phyloP scores from a whole-genome alignment of 2,113 vertebrate genomes.

The Actenoides lindsayi region DNA sequence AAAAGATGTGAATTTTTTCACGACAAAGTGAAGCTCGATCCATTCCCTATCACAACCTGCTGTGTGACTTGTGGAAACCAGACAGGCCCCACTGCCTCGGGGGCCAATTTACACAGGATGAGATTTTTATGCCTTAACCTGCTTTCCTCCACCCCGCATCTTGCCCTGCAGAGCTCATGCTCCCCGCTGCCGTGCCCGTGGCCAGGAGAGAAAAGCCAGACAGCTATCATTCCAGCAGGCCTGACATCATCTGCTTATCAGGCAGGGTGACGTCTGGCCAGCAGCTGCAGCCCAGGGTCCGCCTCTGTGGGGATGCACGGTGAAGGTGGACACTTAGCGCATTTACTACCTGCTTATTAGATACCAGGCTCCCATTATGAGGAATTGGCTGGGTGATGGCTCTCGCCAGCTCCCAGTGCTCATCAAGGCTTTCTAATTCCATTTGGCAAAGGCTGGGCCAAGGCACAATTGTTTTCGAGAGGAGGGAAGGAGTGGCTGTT shows the following conservation, averaged over 20 bases:
- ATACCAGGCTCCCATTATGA: slow-evolving; percentile 48
- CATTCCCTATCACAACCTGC: neutral
- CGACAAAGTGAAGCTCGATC: neutral
- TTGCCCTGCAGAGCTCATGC: neutral
- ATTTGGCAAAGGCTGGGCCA: slow-evolving; percentile 53
- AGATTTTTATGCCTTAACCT: neutral
- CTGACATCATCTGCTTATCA: slow-evolving; percentile 25
- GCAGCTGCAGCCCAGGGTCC: neutral
- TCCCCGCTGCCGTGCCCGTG: neutral
- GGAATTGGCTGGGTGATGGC: slow-evolving; percentile 50
- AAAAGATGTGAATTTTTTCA: neutral
- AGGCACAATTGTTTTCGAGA: neutral
- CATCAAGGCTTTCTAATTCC: slow-evolving; percentile 70
- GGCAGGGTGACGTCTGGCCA: neutral
- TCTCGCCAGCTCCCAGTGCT: slow-evolving; percentile 49
- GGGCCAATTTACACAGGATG: neutral
- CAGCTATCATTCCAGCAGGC: neutral
- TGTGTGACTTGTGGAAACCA: neutral
- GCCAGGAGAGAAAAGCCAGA: slow-evolving; percentile 32
- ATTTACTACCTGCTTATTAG: slow-evolving; percentile 68
- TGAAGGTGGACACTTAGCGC: slow-evolving; percentile 56
- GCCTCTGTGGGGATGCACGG: neutral
- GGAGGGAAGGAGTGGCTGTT: neutral
- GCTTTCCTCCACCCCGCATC: neutral
- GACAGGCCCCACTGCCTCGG: neutral